Evolutionary conservation across 2,797 vertebrate species (phyloP).

Genomic region (Iguana delicatissima): DNA sequence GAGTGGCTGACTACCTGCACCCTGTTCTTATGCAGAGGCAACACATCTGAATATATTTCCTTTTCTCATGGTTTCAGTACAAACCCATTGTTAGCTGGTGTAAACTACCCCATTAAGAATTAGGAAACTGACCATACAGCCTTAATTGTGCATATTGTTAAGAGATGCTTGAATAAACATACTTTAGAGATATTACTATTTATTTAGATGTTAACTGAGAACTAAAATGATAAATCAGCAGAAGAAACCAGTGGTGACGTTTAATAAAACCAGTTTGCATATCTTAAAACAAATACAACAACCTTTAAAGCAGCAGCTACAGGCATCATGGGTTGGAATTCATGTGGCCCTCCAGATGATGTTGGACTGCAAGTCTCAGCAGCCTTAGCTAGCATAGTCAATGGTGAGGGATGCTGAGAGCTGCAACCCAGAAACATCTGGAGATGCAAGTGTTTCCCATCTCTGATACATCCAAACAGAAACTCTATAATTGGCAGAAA

Average conservation of each 20-base stretch:
- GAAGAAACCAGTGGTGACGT: neutral
- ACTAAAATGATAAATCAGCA: neutral
- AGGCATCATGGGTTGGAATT: no score
- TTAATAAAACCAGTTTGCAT: neutral
- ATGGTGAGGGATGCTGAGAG: neutral
- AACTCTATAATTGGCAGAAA: neutral
- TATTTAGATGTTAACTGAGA: neutral
- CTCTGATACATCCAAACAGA: neutral
- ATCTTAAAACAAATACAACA: neutral
- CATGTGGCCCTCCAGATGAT: no score
- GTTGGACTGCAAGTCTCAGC: no score
- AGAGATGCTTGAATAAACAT: neutral
- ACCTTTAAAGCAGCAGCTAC: neutral
- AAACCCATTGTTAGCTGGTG: neutral
- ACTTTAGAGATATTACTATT: neutral
- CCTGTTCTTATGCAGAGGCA: neutral
- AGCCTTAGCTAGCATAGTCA: neutral
- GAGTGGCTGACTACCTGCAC: neutral
- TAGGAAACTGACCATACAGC: neutral
- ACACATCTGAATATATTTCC: neutral
- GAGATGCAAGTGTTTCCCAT: no score
- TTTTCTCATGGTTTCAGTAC: neutral
- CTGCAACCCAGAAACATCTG: neutral
- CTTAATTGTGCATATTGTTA: neutral
- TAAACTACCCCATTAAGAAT: neutral